These are phyloP conservation scores for Phymanthus crucifer DNA, from an alignment of 92 coral and sea anemone species.

Conservation along the genomic window DNA sequence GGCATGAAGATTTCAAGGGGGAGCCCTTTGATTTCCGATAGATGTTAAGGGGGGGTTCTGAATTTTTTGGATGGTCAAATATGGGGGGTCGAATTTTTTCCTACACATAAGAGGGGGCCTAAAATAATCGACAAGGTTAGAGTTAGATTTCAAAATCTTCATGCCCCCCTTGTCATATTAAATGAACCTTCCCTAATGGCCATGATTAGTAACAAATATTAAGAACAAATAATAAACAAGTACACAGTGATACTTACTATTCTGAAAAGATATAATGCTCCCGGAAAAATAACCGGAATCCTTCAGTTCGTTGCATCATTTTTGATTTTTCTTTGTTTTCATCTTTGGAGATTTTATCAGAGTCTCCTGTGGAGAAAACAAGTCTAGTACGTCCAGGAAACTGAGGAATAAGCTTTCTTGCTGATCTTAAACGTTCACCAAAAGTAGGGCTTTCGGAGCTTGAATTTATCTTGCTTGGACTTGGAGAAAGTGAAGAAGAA, in stretches of 20 bases:
- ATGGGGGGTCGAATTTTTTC: no score
- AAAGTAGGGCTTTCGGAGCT: conserved; percentile 56
- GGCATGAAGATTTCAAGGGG: no score
- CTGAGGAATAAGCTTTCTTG: conserved; percentile 64
- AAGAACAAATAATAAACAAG: not conserved
- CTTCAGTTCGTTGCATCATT: conserved; percentile 24
- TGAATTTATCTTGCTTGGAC: conserved; percentile 37
- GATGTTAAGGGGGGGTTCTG: no score
- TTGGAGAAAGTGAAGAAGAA: conserved; percentile 9
- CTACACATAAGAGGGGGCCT: no score
- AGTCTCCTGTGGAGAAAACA: conserved; percentile 44
- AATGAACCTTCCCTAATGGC: not conserved
- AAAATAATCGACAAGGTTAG: no score
- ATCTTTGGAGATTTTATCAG: conserved; percentile 33
- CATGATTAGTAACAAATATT: not conserved
- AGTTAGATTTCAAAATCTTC: no score
- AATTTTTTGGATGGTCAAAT: no score
- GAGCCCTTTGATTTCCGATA: no score
- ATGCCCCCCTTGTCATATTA: no score
- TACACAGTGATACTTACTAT: conserved; percentile 65
- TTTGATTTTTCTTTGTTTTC: conserved; percentile 37
- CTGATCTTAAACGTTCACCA: conserved; percentile 69
- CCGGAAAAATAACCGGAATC: conserved; percentile 61
- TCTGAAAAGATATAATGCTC: conserved; percentile 84
- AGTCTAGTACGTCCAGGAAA: conserved; percentile 52